A percentile compares a stretch with the other conserved stretches of the same genome.
Evolutionary conservation across 2,113 vertebrate species (phyloP).

Genomic region (Oplegnathus fasciatus): DNA sequence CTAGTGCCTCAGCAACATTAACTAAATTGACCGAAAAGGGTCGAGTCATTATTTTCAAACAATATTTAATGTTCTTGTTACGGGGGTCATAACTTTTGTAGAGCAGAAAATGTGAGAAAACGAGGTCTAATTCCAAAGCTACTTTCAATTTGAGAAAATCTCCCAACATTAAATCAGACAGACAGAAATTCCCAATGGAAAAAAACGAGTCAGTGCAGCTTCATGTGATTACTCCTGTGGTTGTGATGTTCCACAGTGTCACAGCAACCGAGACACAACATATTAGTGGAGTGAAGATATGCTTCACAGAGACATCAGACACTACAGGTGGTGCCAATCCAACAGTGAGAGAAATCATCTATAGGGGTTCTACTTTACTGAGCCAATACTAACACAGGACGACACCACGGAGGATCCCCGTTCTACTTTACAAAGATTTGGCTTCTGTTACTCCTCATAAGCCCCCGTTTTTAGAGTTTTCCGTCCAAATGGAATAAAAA

Average conservation of each 20-base stretch:
- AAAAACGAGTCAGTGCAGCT: neutral
- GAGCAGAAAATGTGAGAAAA: slow-evolving; percentile 37
- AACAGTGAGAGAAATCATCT: neutral
- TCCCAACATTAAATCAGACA: slow-evolving; percentile 17
- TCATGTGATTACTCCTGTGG: slow-evolving; percentile 26
- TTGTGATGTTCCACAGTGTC: slow-evolving; percentile 50
- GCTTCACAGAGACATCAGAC: slow-evolving; percentile 27
- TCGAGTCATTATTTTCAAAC: slow-evolving; percentile 7
- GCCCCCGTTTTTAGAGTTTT: slow-evolving; percentile 18
- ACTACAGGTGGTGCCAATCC: slow-evolving; percentile 30
- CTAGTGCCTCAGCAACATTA: neutral
- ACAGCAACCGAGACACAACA: slow-evolving; percentile 56
- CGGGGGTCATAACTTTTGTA: slow-evolving; percentile 10
- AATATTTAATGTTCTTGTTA: slow-evolving; percentile 12
- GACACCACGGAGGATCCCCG: slow-evolving; percentile 40
- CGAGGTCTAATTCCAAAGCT: neutral
- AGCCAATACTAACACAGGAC: slow-evolving; percentile 47
- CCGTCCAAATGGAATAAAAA: slow-evolving; percentile 50
- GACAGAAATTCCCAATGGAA: slow-evolving; percentile 24
- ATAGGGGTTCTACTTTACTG: neutral
- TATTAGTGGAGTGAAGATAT: slow-evolving; percentile 8
- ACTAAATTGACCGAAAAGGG: neutral
- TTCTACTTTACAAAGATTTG: slow-evolving; percentile 48
- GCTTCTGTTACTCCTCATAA: slow-evolving; percentile 17
- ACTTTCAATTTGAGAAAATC: slow-evolving; percentile 22